Evolutionary conservation across 2,113 vertebrate species (phyloP), one percentile per base, ranked within the genome.

Genomic region (Scatophagus argus): DNA sequence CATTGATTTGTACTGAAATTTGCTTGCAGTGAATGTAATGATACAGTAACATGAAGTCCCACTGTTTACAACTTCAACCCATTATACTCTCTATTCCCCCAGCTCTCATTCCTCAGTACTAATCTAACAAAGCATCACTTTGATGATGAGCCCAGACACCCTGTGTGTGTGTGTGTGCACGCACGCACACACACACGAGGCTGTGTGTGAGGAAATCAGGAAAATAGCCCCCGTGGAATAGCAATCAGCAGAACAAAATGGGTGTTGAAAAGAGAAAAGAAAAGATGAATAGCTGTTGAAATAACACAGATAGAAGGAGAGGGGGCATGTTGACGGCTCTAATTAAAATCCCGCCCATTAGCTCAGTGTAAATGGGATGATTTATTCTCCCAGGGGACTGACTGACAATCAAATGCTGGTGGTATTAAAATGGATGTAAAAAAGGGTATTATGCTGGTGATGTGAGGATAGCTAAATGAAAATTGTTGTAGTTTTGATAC

Each of bases 261-360:
- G 59, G 67, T 51, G 73, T 65, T 70, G 58, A 56, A 54, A 73
- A 83, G 71, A 77, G 44, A 54, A 77, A 79, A 84, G 76, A 73
- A 78, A 76, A 90, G 87, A 88, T 84, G 79, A 91, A 91, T 91
- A 82, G 85, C 74, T 85, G 86, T 85, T 85, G 85, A 84, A 93
- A 88, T 82, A 87, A 84, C 79, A 83, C 31, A 58, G 72, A 71
- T 62, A 63, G 59, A 27, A 76, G 46, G 74, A 41, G 61, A 36
- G 49, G 38, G 51, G 70, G 41, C 47, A 47, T 74, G 89, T 90
- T 88, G 90, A 87, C 87, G 81, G 80, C 82, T 83, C 82, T 86
- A 91, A 93, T 92, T 92, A 93, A 91, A 89, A 93, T 88, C 88
- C 91, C 74, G 63, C 87, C 90, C 89, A 91, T 93, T 92, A 91